Percentiles rank a stretch among this genome's conserved stretches.
Conservation (phyloP, 92 coral and sea anemone genomes). For the Metridium senile region DNA sequence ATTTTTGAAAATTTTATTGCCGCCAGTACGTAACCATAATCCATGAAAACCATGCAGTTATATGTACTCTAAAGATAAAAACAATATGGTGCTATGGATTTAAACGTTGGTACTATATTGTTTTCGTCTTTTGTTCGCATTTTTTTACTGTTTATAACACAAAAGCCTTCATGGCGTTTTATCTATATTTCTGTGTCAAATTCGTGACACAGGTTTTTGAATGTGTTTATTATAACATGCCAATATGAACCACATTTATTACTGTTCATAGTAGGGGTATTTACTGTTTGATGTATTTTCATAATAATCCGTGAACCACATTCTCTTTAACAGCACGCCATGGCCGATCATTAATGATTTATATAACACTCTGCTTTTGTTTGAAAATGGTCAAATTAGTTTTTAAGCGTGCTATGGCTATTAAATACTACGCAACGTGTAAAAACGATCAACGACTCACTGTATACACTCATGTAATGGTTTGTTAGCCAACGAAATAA, state of each 20-base stretch:
- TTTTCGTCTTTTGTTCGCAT: neutral
- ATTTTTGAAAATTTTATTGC: neutral
- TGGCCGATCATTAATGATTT: slow-evolving; percentile 28
- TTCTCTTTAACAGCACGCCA: slow-evolving; percentile 22
- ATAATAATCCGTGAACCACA: slow-evolving; percentile 15
- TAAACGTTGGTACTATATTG: neutral
- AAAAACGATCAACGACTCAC: slow-evolving; percentile 7
- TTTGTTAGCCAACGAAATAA: too few species aligned
- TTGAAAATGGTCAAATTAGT: slow-evolving; percentile 15
- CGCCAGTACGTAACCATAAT: neutral
- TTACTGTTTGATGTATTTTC: slow-evolving; percentile 13
- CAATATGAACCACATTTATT: slow-evolving; percentile 15
- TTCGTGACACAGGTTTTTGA: slow-evolving; percentile 2
- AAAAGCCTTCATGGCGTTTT: neutral
- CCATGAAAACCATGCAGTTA: neutral
- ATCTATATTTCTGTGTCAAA: neutral
- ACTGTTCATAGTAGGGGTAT: slow-evolving; percentile 15
- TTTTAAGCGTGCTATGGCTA: neutral
- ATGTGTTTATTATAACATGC: neutral
- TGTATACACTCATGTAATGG: too few species aligned
- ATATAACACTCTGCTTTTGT: slow-evolving; percentile 9
- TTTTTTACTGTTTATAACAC: neutral
- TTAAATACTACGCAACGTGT: slow-evolving; percentile 1
- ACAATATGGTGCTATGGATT: neutral
- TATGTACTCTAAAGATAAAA: neutral